Evolutionary conservation across 37 sponge, comb jelly and placozoan species (phyloP), one percentile per base, ranked within the genome.

Genomic region (Crambe crambe): DNA sequence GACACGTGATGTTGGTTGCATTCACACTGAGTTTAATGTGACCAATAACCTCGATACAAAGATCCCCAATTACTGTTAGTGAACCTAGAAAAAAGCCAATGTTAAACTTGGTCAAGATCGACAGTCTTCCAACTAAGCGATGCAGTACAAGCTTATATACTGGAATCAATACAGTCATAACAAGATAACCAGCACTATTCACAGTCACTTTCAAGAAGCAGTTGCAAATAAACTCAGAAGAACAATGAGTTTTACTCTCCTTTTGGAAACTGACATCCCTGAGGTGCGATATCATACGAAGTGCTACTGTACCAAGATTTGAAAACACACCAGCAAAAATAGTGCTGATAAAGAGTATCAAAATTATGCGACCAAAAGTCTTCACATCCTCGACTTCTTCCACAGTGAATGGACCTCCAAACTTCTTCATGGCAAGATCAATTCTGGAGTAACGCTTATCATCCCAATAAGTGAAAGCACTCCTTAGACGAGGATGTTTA

Each of bases 381-480:
- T 47, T 47, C 51, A 47, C 51, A 47, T 47, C 51, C 12, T 47
- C 51, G 6, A 47, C 56, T 20, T 58, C 35, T 37, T 58, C 68
- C 6, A 36, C 32, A 29, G 75, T 51, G 75, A 71, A 71, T 15
- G 51, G 51, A 15, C 51, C 51, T 15, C 59, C 75, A 74, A 54
- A 74, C 22, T 47, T 74, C 30, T 1, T 54, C 30, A 32, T 58
- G 21, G 37, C 75, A 56, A 74, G 36, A 31, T 74, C 75, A 3
- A 74, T 58, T 35, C 72, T 47, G 43, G 72, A 39, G 1, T 35
- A 38, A 18, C 1, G 38, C 41, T 71, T 38, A 40, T 39, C 43
- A 2, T 71, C 72, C 20, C 72, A 71, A 23, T 71, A 71, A 20
- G 72, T 71, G 41, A 71, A 71, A 3, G 72, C 72, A 71, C 72